Conservation (phyloP, 2,888 invertebrate genomes). For the Hypselothyrea guttata region DNA sequence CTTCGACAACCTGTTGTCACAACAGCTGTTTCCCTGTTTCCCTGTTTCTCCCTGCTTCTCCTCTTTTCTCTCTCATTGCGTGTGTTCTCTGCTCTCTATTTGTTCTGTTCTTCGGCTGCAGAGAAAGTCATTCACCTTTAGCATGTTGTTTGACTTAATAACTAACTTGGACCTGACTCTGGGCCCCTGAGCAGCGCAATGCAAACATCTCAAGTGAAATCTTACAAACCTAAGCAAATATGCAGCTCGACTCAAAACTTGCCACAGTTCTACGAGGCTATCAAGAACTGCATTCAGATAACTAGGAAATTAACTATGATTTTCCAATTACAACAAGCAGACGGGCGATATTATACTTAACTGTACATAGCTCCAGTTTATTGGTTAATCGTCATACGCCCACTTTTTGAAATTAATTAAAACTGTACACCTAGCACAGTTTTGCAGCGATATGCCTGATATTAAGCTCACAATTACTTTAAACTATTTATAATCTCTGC, state of each 20-base stretch:
- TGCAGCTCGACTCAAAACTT: slow-evolving; percentile 2
- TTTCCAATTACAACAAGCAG: too few relatives aligned
- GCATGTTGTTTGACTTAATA: slow-evolving; percentile 40
- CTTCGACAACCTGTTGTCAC: slow-evolving; percentile 3
- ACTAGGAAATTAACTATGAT: too few relatives aligned
- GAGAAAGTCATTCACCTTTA: slow-evolving; percentile 73
- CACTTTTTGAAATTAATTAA: too few relatives aligned
- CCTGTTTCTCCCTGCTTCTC: neutral
- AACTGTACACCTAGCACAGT: too few relatives aligned
- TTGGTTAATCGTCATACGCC: too few relatives aligned
- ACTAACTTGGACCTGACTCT: slow-evolving; percentile 24
- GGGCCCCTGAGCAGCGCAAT: slow-evolving; percentile 45
- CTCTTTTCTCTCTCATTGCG: slow-evolving; percentile 8
- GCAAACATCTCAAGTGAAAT: slow-evolving; percentile 53
- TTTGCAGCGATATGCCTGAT: too few relatives aligned
- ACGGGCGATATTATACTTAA: too few relatives aligned
- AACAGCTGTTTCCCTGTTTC: slow-evolving; percentile 6
- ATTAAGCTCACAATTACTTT: too few relatives aligned
- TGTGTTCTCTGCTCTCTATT: slow-evolving; percentile 17
- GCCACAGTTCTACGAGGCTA: neutral
- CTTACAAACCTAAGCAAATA: slow-evolving; percentile 4
- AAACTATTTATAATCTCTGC: too few relatives aligned
- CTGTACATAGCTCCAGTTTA: too few relatives aligned
- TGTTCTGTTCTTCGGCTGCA: slow-evolving; percentile 20
- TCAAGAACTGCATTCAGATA: too few relatives aligned